Conservation (phyloP, 2,113 vertebrate species). For the Amazona vittata region DNA sequence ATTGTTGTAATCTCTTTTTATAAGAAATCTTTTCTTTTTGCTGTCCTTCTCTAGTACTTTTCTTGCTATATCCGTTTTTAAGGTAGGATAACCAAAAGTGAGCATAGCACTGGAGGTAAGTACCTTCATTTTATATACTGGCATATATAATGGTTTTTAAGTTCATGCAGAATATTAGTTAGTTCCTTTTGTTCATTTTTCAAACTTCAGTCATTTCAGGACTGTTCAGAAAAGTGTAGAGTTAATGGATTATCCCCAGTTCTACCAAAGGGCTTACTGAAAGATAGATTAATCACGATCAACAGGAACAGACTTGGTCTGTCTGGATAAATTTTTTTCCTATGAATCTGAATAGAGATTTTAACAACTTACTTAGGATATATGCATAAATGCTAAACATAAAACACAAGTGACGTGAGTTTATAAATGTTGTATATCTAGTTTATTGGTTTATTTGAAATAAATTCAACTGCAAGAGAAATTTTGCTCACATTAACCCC, state of each 20-base stretch:
- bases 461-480: neutral
- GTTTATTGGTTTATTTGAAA: neutral
- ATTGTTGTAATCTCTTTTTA: neutral
- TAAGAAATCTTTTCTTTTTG: neutral
- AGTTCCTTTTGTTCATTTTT: neutral
- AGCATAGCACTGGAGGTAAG: neutral
- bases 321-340: neutral
- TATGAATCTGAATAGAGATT: neutral
- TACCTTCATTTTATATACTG: neutral
- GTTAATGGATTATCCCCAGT: neutral
- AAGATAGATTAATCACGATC: conserved; percentile 16
- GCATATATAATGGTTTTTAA: neutral
- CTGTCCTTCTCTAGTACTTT: neutral
- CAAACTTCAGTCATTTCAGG: conserved; percentile 17
- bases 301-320: conserved; percentile 1
- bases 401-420: neutral
- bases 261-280: conserved; percentile 10
- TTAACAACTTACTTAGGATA: neutral
- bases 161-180: neutral
- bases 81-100: neutral
- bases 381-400: neutral
- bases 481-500: neutral
- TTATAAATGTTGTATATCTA: neutral
- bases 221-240: neutral
- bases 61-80: neutral